Conservation (phyloP, 2,888 invertebrate species). For the Netelia fuscicornis region DNA sequence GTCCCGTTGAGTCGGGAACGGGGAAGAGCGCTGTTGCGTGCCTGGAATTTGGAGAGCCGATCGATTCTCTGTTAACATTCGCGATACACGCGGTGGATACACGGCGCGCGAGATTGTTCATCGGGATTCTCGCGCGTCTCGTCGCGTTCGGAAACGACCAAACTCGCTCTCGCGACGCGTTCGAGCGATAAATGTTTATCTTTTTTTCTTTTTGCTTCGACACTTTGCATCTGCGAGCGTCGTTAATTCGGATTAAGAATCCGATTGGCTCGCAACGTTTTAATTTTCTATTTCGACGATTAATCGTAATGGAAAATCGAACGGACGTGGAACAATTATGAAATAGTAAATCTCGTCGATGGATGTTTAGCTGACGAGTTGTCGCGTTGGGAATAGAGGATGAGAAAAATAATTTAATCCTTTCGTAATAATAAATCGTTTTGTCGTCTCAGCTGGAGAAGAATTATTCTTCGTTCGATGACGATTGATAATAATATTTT, state of each 20-base stretch:
- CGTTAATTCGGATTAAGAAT: slow-evolving; percentile 9
- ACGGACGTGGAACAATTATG: slow-evolving; percentile 35
- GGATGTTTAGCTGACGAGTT: slow-evolving; percentile 11
- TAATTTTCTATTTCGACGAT: background rate
- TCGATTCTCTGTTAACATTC: slow-evolving; percentile 58
- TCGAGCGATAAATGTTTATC: background rate
- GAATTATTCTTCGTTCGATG: background rate
- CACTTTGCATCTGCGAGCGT: background rate
- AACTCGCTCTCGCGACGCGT: background rate
- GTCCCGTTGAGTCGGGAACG: slow-evolving; percentile 57
- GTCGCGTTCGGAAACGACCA: background rate
- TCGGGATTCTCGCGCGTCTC: too few species aligned
- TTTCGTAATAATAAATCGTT: background rate
- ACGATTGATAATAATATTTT: too few species aligned
- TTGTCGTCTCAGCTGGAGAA: background rate
- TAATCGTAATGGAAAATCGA: background rate
- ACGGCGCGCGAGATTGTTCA: background rate
- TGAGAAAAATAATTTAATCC: background rate
- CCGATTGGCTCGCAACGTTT: background rate
- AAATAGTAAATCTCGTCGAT: slow-evolving; percentile 32
- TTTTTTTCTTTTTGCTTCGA: background rate
- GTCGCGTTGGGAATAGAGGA: background rate
- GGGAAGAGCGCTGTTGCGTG: slow-evolving; percentile 53
- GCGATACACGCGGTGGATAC: slow-evolving; percentile 39
- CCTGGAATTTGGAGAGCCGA: slow-evolving; percentile 57